These are phyloP conservation scores for Caenorhabditis sp. DNA, from an alignment of 2,888 invertebrate genomes.

Conservation along the genomic window DNA sequence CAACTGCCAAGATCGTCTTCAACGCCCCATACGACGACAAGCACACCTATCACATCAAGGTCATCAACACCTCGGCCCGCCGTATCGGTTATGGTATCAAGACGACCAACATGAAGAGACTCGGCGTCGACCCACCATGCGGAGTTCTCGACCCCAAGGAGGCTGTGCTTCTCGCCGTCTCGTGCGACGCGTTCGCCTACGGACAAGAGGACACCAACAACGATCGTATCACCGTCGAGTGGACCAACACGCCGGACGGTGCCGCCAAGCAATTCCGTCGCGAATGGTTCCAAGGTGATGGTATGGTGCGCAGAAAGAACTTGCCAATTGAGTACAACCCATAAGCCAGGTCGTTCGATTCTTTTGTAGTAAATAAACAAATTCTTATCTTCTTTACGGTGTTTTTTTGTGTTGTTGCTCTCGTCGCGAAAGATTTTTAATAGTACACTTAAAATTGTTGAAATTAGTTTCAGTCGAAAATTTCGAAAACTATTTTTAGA, in stretches of 20 bases:
- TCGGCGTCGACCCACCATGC: constrained; percentile 44
- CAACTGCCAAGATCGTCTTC: constrained; percentile 56
- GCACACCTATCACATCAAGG: constrained; percentile 62
- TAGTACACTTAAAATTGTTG: no score
- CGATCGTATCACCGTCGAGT: constrained; percentile 61
- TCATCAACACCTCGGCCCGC: constrained; percentile 43
- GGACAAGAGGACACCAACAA: constrained; percentile 55
- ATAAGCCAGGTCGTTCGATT: neutral
- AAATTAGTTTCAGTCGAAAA: no score
- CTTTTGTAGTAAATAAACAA: no score
- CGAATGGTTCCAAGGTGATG: constrained; percentile 59
- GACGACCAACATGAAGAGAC: constrained; percentile 51
- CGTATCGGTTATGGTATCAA: constrained; percentile 51
- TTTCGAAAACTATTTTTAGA: neutral
- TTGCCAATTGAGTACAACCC: neutral
- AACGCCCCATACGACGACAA: constrained; percentile 60
- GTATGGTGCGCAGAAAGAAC: constrained; percentile 35
- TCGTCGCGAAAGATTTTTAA: no score
- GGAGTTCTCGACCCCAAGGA: constrained; percentile 52
- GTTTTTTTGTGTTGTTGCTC: no score
- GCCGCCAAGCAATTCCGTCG: constrained; percentile 51
- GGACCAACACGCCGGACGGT: constrained; percentile 58
- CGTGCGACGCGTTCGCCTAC: constrained; percentile 46
- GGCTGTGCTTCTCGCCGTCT: constrained; percentile 38
- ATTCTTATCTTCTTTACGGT: no score